Conservation (phyloP, 2,797 vertebrate genomes). For the Atherinosoma microstoma region DNA sequence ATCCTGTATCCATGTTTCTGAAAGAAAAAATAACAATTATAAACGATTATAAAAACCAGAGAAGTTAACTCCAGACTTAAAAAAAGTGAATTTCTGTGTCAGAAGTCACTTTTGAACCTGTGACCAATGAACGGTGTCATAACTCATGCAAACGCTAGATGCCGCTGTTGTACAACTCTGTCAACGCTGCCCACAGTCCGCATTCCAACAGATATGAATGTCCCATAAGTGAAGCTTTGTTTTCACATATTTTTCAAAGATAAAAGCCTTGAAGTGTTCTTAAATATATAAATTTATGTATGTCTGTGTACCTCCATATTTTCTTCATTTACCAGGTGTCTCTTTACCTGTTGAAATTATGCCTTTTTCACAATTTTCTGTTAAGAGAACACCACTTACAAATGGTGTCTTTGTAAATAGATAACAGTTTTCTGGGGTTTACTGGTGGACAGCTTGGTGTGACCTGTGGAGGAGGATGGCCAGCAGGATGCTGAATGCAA, state of each 20-base stretch:
- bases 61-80: too few relatives aligned
- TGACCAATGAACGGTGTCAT: background rate
- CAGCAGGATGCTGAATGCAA: slow-evolving; percentile 23
- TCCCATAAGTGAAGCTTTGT: background rate
- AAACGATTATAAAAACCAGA: background rate
- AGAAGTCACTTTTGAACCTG: background rate
- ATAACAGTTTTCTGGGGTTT: background rate
- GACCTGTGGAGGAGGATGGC: slow-evolving; percentile 1
- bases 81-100: background rate
- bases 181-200: background rate
- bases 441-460: background rate
- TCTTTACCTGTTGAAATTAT: background rate
- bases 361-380: background rate
- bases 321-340: background rate
- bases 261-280: background rate
- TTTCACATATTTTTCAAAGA: background rate
- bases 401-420: background rate
- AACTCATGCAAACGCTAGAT: slow-evolving; percentile 57
- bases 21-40: slow-evolving; percentile 1
- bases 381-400: background rate
- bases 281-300: background rate
- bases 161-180: slow-evolving; percentile 69
- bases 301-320: background rate
- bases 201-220: background rate
- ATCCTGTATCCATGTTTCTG: too few relatives aligned